Evolutionary conservation across 1,140 invertebrate species (phyloP).

Genomic region (Piezodorus guildinii): DNA sequence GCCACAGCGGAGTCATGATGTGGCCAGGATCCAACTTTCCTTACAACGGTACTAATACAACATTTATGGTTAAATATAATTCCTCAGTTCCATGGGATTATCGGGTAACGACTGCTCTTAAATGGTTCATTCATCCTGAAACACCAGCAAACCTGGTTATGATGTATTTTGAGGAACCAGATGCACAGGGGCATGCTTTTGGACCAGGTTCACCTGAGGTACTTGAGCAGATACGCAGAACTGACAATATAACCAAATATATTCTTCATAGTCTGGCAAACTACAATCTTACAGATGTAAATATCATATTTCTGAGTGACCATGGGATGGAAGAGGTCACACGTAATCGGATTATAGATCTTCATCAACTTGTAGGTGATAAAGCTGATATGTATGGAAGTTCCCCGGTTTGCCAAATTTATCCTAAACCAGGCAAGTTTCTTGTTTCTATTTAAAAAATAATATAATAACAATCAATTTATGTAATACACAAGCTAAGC

Average conservation of each 20-base stretch:
- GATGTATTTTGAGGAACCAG: constrained; percentile 63
- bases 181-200: constrained; percentile 41
- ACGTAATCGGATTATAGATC: constrained; percentile 42
- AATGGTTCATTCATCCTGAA: constrained; percentile 48
- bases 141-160: constrained; percentile 50
- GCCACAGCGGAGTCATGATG: constrained; percentile 47
- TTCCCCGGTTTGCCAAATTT: constrained; percentile 39
- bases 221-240: constrained; percentile 37
- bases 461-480: too few species aligned
- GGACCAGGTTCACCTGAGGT: constrained; percentile 39
- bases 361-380: constrained; percentile 42
- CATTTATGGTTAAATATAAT: constrained; percentile 40
- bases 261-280: constrained; percentile 41
- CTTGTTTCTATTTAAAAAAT: too few species aligned
- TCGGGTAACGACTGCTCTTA: constrained; percentile 46
- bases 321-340: constrained; percentile 57
- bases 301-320: constrained; percentile 59
- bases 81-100: constrained; percentile 38
- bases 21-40: constrained; percentile 43
- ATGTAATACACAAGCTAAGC: too few species aligned
- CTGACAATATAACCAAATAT: constrained; percentile 46
- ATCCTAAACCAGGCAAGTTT: constrained; percentile 36
- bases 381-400: constrained; percentile 34
- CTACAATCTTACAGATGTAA: constrained; percentile 43
- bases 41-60: constrained; percentile 39